phyloP scores from a whole-genome alignment of 2,797 vertebrate species.

The Notolabrus celidotus region DNA sequence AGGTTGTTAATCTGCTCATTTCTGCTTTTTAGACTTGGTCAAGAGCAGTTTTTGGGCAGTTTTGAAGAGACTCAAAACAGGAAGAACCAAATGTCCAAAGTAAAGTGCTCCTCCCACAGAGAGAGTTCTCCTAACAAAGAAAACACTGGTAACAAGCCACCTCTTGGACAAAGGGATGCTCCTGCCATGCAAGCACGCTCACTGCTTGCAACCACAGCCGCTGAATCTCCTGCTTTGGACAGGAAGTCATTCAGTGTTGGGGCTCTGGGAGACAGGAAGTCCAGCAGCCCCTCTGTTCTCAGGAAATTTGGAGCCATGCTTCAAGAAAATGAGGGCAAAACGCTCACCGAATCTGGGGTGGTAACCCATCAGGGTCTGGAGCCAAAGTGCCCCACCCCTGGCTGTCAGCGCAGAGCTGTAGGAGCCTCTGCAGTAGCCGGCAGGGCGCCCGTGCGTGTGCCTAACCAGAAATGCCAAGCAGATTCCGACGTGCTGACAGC shows the following conservation, averaged over 20 bases:
- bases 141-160: conserved; percentile 72
- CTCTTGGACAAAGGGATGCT: conserved; percentile 83
- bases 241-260: conserved; percentile 69
- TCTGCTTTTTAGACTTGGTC: conserved; percentile 61
- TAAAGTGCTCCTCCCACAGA: conserved; percentile 73
- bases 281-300: conserved; percentile 78
- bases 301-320: conserved; percentile 83
- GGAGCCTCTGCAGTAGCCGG: conserved; percentile 61
- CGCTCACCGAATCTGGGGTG: conserved; percentile 77
- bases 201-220: conserved; percentile 72
- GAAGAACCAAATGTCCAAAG: conserved; percentile 77
- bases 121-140: conserved; percentile 77
- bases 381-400: conserved; percentile 71
- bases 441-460: conserved; percentile 67
- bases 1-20: background rate
- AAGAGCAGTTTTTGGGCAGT: conserved; percentile 73
- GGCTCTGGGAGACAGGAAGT: conserved; percentile 76
- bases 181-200: conserved; percentile 85
- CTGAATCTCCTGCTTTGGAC: conserved; percentile 74
- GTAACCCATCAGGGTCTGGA: conserved; percentile 77
- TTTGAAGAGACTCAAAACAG: conserved; percentile 85
- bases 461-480: conserved; percentile 85
- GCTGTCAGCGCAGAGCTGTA: conserved; percentile 84
- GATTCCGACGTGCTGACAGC: conserved; percentile 81
- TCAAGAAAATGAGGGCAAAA: conserved; percentile 85